These are phyloP conservation scores for Vulpes lagopus DNA, from an alignment of 2,113 vertebrate genomes.

Conservation along the genomic window DNA sequence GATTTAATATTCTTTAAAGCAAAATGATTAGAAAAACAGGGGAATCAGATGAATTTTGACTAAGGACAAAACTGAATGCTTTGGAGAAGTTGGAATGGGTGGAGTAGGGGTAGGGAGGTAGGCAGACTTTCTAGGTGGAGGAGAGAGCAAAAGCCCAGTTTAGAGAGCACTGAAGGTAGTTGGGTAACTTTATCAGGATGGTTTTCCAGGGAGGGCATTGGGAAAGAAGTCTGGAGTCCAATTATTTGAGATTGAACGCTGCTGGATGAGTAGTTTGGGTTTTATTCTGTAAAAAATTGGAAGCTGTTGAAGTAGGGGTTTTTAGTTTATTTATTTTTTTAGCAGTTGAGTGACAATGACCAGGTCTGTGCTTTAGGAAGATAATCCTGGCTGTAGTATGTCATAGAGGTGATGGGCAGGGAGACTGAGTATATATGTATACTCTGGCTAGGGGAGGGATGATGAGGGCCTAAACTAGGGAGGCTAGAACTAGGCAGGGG, in stretches of 20 bases:
- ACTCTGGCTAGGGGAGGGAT: neutral
- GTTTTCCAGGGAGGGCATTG: neutral
- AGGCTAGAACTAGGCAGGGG: neutral
- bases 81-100: neutral
- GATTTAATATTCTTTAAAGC: neutral
- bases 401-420: neutral
- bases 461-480: neutral
- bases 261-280: neutral
- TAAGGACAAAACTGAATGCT: neutral
- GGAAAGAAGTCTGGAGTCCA: neutral
- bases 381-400: neutral
- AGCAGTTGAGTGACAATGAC: neutral
- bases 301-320: neutral
- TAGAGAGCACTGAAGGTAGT: neutral
- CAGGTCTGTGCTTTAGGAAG: neutral
- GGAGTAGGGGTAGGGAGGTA: neutral
- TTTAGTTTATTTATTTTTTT: neutral
- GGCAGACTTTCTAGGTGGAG: neutral
- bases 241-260: neutral
- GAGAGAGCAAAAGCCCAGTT: neutral
- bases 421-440: neutral
- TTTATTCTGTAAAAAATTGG: conserved; percentile 13
- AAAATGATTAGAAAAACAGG: conserved; percentile 10
- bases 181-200: no score
- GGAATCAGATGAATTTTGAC: neutral